Evolutionary conservation across 2,113 vertebrate genomes (phyloP), one percentile per base, ranked within the genome.

Genomic region (Leptosomus discolor): DNA sequence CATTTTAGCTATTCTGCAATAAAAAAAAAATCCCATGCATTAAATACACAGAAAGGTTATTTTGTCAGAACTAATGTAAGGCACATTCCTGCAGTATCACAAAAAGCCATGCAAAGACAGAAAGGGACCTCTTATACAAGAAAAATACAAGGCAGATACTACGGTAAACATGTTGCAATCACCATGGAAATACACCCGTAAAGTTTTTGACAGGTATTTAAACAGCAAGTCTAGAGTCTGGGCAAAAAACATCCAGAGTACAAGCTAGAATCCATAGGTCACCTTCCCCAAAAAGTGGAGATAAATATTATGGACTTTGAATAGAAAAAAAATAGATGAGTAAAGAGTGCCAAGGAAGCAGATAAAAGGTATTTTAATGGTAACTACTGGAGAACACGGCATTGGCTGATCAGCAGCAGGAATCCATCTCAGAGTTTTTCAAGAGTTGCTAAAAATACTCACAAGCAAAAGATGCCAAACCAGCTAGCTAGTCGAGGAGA

Each of bases 41-140:
- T 94, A 80, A 97, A 97, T 87, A 95, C 65, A 96, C 67, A 92
- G 58, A 81, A 94, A 92, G 79, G 68, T 88, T 97, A 94, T 97
- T 97, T 97, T 96, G 87, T 96, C 93, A 96, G 88, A 88, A 88
- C 95, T 96, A 94, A 93, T 77, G 70, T 92, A 93, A 97, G 80
- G 78, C 95, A 94, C 73, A 45, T 94, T 93, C 58, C 64, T 94
- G 75, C 45, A 87, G 57, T 58, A 84, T 53, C 90, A 78, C 79
- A 80, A 93, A 82, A 54, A 96, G 75, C 63, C 51, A 45, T 1
- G 14, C 24, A 96, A 93, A 94, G 84, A 95, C 41, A 93, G 83
- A 85, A 96, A 86, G 83, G 24, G 15, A 88, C 15, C 16, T 63
- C 45, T 97, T 87, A 63, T 64, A 78, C 58, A 82, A 63, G 84